Evolutionary conservation across 2,888 invertebrate genomes (phyloP).

Genomic region (Notodonta dromedarius): DNA sequence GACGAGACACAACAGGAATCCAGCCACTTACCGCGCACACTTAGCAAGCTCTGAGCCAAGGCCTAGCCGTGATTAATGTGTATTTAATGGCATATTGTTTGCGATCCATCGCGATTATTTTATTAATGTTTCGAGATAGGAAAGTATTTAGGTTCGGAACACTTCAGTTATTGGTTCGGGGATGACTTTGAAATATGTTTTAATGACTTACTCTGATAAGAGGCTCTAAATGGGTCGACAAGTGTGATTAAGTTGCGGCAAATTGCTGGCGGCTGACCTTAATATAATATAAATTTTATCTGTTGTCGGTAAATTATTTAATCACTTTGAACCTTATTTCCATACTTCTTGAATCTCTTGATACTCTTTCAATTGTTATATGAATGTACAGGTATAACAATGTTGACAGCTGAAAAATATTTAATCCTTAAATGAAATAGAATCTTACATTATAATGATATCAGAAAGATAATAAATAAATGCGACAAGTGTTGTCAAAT

Average conservation of each 20-base stretch:
- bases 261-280: neutral
- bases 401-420: no score
- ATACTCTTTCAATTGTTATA: no score
- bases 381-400: no score
- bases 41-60: constrained; percentile 23
- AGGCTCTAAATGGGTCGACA: neutral
- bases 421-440: no score
- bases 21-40: constrained; percentile 36
- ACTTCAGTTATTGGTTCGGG: constrained; percentile 21
- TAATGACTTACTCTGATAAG: constrained; percentile 1
- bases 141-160: constrained; percentile 17
- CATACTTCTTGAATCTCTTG: no score
- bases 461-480: no score
- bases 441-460: no score
- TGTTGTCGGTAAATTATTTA: no score
- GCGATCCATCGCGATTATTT: constrained; percentile 37
- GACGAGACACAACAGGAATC: constrained; percentile 27
- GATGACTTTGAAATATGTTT: constrained; percentile 9
- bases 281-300: neutral
- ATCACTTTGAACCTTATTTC: no score
- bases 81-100: constrained; percentile 53
- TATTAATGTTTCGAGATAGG: constrained; percentile 42
- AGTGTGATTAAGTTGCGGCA: neutral
- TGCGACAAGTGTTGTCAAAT: no score
- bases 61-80: constrained; percentile 50